Evolutionary conservation across 2,113 vertebrate species (phyloP), one percentile per base, ranked within the genome.

Genomic region (Sigmodon hispidus): DNA sequence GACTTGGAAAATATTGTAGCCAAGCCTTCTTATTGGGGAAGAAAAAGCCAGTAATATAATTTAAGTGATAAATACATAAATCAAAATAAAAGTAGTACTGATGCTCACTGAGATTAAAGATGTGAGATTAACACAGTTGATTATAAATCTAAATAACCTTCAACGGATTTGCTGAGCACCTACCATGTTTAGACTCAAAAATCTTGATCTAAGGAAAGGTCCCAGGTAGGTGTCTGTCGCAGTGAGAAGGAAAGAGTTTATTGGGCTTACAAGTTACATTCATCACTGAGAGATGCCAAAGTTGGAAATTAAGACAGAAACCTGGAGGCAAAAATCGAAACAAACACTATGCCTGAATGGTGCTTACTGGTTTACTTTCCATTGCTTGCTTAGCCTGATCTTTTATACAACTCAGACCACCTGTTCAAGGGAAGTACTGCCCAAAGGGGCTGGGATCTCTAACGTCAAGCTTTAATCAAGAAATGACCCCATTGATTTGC

Each of bases 21-120:
- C 93, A 94, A 89, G 4, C 1, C 43, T 75, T 89, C 77, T 87
- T 87, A 67, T 94, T 92, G 63, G 52, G 76, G 65, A 75, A 93
- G 26, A 86, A 94, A 90, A 83, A 36, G 88, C 75, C 7, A 29
- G 31, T 94, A 61, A 89, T 84, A 79, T 7, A 91, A 92, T 87
- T 89, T 70, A 96, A 89, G 24, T 75, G 76, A 96, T 97, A 89
- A 94, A 96, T 94, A 34, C 75, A 83, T 50, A 87, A 89, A 86
- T 86, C 31, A 91, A 89, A 96, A 89, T 79, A 40, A 90, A 92
- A 77, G 55, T 63, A 48, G 3, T 87, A 59, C 3, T 40, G 52
- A 43, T 67, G 36, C 87, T 8, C 36, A 69, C 40, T 79, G 34
- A 89, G 11, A 57, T 8, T 72, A 87, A 91, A 80, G 40, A 63